Evolutionary conservation across 2,888 invertebrate genomes (phyloP).

Genomic region (Spicauda simplicius): DNA sequence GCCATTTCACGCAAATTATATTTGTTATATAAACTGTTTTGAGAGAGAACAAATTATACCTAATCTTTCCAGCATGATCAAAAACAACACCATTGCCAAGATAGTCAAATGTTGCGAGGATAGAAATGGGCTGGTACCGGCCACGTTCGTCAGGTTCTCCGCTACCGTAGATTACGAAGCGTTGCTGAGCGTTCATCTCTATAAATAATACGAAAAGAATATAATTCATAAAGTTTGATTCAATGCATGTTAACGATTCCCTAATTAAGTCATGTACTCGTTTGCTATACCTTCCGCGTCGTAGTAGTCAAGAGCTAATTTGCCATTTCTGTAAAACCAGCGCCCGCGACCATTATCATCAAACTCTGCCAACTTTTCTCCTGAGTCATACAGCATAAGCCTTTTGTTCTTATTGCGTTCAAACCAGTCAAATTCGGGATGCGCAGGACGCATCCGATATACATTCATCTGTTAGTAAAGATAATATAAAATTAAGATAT

Average conservation of each 20-base stretch:
- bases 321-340: conserved; percentile 71
- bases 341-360: conserved; percentile 68
- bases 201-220: conserved; percentile 7
- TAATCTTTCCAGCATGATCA: conserved; percentile 74
- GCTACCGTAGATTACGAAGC: conserved; percentile 71
- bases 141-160: conserved; percentile 71
- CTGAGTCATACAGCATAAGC: conserved; percentile 63
- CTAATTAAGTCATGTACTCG: no score
- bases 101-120: conserved; percentile 74
- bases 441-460: conserved; percentile 75
- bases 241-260: no score
- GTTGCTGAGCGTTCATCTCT: conserved; percentile 73
- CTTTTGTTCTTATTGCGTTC: conserved; percentile 68
- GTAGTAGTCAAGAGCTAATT: conserved; percentile 72
- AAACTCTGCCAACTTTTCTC: conserved; percentile 71
- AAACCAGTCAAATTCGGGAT: conserved; percentile 78
- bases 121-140: conserved; percentile 61
- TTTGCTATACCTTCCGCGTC: conserved; percentile 69
- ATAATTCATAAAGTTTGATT: no score
- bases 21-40: background rate
- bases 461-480: conserved; percentile 65
- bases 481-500: background rate
- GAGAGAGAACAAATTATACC: conserved; percentile 49
- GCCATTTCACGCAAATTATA: no score
- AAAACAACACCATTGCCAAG: conserved; percentile 76